Base-by-base conservation (phyloP, 1,140 invertebrate genomes). In the Drosophila sp. region DNA sequence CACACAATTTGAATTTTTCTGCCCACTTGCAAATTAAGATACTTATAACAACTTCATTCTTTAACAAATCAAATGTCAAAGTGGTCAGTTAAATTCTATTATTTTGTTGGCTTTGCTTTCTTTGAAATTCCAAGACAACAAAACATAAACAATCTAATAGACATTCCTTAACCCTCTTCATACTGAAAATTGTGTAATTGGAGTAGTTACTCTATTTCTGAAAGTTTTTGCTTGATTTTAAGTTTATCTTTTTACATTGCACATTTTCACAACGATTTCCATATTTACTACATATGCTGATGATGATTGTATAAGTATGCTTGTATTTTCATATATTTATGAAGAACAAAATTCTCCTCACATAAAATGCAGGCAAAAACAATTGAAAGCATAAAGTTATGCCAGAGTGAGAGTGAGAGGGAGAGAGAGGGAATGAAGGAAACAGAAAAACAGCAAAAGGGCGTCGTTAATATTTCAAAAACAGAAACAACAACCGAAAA, bases 401-500 rank as follows among this genome's bases (percentile, higher is more conserved):
- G 83, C 17, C 35, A 66, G 35, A 44, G 25, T n/a, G 8, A 10
- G 35, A 38, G 10, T 1, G 35, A n/a, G 35, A 4, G 35, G 4
- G 30, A 30, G 30, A 30, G 30, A 30, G 2, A 4, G 30, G 4
- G 30, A 10, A 5, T 7, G 40, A n/a, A 17, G 8, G 7, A 11
- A 30, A 40, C 32, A 58, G 60, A 76, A 80, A 73, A 86, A 86
- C 83, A 86, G 76, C 83, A 86, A 86, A 86, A 87, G 83, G 83
- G 83, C 83, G 83, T 86, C 79, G 83, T 86, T 86, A 86, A 87
- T 86, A 86, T 86, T 86, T 86, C 83, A 87, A 83, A 86, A 86
- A 87, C 83, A 86, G 83, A 86, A 83, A 72, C 79, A 81, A 54
- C 71, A 66, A 23, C 57, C 70, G 30, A 77, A 67, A 7, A 68